Conservation (phyloP, 1,140 invertebrate species). For the Lerema accius region DNA sequence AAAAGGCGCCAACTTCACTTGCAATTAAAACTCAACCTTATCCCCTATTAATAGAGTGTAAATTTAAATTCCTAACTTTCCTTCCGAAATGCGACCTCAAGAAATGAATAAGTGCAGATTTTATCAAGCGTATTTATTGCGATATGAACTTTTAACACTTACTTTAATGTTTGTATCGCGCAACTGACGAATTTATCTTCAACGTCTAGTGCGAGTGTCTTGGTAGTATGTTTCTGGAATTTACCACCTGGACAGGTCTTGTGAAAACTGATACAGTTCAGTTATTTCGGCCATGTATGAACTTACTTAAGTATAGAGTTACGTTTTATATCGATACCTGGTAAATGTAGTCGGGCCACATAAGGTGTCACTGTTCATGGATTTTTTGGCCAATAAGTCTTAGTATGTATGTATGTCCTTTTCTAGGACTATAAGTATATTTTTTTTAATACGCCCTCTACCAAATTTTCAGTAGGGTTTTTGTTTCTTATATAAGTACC, state of each 20-base stretch:
- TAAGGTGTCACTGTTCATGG: too few relatives aligned
- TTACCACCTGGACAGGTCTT: not conserved
- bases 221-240: slow-evolving; percentile 5
- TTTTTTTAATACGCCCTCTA: too few relatives aligned
- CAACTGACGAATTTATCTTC: slow-evolving; percentile 17
- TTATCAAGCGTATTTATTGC: slow-evolving; percentile 24
- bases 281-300: not conserved
- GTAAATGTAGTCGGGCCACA: too few relatives aligned
- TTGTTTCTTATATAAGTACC: too few relatives aligned
- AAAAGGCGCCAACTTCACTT: not conserved
- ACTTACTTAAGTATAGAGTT: too few relatives aligned
- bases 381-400: too few relatives aligned
- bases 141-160: slow-evolving; percentile 25
- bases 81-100: slow-evolving; percentile 24
- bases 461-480: too few relatives aligned
- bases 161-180: slow-evolving; percentile 14
- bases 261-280: not conserved
- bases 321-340: too few relatives aligned
- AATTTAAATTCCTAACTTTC: not conserved
- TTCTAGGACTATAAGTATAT: too few relatives aligned
- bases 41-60: not conserved
- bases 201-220: not conserved
- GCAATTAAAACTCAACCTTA: slow-evolving; percentile 2
- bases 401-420: too few relatives aligned
- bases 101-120: slow-evolving; percentile 35